Evolutionary conservation across 2,888 invertebrate species (phyloP).

Genomic region (Leucoma salicis): DNA sequence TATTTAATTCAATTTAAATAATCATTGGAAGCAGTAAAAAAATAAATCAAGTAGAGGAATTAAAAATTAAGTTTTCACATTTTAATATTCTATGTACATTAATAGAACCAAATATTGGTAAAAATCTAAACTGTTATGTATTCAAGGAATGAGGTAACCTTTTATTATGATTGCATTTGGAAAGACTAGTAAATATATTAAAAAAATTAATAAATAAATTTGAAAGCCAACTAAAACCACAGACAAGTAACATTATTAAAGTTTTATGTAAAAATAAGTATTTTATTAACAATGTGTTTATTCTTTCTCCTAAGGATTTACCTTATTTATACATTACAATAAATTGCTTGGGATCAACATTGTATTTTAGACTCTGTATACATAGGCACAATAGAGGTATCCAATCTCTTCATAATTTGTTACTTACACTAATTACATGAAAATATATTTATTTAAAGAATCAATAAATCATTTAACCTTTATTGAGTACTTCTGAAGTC

Average conservation of each 20-base stretch:
- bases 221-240: conserved; percentile 9
- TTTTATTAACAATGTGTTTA: conserved; percentile 6
- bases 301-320: not conserved
- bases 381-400: not conserved
- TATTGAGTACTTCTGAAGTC: not conserved
- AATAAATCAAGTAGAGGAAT: too few relatives aligned
- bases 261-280: conserved; percentile 10
- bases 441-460: too few relatives aligned
- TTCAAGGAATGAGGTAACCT: too few relatives aligned
- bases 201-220: conserved; percentile 6
- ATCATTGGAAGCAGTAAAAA: too few relatives aligned
- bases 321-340: not conserved
- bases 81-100: too few relatives aligned
- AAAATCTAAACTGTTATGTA: too few relatives aligned
- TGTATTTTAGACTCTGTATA: not conserved
- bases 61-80: too few relatives aligned
- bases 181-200: not conserved
- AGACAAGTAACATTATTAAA: conserved; percentile 6
- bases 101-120: too few relatives aligned
- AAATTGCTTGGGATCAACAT: not conserved
- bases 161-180: too few relatives aligned
- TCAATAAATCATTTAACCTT: too few relatives aligned
- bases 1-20: too few relatives aligned
- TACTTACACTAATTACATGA: not conserved
- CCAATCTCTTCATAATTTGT: not conserved